phyloP scores from a whole-genome alignment of 23 tunicate species.

The Halocynthia aurantium region DNA sequence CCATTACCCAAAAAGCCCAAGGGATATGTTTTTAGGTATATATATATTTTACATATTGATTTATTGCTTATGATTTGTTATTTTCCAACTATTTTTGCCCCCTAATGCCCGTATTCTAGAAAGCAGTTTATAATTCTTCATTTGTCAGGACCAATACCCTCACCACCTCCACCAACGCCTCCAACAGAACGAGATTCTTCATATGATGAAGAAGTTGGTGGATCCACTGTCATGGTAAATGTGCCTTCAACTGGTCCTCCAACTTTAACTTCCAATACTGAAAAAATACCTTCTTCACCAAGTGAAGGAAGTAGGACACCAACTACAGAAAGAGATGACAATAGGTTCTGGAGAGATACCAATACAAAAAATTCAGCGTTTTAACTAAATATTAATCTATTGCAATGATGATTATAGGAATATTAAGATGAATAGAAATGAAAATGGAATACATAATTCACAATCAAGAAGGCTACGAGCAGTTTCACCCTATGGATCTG shows the following conservation, averaged over 20 bases:
- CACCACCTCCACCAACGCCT: conserved; percentile 58
- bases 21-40: conserved; percentile 26
- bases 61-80: no score
- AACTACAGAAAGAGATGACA: not conserved
- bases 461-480: not conserved
- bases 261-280: conserved; percentile 5
- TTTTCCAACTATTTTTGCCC: no score
- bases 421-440: not conserved
- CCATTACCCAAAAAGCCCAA: conserved; percentile 22
- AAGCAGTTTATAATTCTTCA: not conserved
- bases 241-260: conserved; percentile 19
- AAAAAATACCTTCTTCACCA: conserved; percentile 2
- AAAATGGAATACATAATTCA: conserved; percentile 12
- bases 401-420: not conserved
- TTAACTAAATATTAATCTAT: not conserved
- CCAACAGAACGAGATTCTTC: conserved; percentile 66
- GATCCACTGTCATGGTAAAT: conserved; percentile 52
- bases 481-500: conserved; percentile 5
- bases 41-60: not conserved
- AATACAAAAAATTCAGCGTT: not conserved
- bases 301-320: not conserved
- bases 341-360: not conserved
- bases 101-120: no score
- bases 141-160: conserved; percentile 39
- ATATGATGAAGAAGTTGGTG: conserved; percentile 49